These are phyloP conservation scores for Phaenicophaeus curvirostris DNA, from an alignment of 2,797 vertebrate species.

Conservation along the genomic window DNA sequence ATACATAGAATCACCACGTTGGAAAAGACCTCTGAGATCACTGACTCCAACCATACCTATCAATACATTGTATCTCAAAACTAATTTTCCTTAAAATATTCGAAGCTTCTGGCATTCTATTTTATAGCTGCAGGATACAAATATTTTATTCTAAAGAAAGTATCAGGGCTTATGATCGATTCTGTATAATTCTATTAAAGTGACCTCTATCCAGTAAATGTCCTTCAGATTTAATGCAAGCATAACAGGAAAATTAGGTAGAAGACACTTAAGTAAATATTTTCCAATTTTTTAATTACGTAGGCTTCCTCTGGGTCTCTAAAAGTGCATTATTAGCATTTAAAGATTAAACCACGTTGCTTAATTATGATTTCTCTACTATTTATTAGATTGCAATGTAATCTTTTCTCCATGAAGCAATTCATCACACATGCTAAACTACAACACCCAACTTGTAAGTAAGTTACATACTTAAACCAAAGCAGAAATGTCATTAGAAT, in stretches of 20 bases:
- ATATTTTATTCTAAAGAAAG: neutral
- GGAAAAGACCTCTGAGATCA: no score
- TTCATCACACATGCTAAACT: neutral
- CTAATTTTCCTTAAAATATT: neutral
- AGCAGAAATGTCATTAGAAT: slow-evolving; percentile 12
- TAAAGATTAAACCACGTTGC: neutral
- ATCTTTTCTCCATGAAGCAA: neutral
- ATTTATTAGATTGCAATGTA: neutral
- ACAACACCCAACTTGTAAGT: neutral
- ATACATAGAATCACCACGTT: no score
- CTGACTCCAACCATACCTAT: no score
- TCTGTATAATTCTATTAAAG: neutral
- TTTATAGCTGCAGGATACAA: neutral
- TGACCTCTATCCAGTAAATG: neutral
- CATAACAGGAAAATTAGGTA: neutral
- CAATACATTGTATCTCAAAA: neutral
- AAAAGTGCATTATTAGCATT: neutral
- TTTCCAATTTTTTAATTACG: neutral
- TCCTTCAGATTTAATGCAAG: neutral
- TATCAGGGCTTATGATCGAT: neutral
- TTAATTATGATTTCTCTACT: neutral
- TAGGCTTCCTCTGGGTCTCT: neutral
- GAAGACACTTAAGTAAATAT: neutral
- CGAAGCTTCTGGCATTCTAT: neutral
- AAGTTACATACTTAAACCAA: neutral